Evolutionary conservation across 30 jellyfish, hydroid and myxozoan genomes (phyloP).

Genomic region (Aurelia sp.): DNA sequence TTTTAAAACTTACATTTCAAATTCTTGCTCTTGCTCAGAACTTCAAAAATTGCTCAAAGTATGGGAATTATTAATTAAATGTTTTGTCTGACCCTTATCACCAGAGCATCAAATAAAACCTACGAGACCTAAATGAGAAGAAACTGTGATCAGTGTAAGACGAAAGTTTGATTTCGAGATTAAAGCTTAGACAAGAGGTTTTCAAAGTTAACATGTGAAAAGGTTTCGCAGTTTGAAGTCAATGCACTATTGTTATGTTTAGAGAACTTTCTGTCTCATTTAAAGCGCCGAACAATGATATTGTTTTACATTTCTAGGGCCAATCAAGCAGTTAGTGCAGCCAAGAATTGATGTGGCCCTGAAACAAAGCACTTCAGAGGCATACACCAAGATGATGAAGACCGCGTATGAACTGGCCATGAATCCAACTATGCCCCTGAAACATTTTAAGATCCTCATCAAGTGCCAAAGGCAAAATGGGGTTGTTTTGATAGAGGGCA

Average conservation of each 20-base stretch:
- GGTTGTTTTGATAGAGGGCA: constrained; percentile 55
- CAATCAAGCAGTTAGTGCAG: background rate
- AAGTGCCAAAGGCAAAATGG: constrained; percentile 77
- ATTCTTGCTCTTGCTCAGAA: too few relatives aligned
- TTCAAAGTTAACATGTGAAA: background rate
- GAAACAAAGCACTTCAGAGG: constrained; percentile 33
- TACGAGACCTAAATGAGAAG: too few relatives aligned
- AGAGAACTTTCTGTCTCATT: too few relatives aligned
- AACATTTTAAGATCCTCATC: constrained; percentile 35
- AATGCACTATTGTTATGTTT: background rate
- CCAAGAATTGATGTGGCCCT: constrained; percentile 13
- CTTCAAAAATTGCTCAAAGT: too few relatives aligned
- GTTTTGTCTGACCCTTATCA: too few relatives aligned
- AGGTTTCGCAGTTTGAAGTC: background rate
- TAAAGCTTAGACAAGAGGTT: too few relatives aligned
- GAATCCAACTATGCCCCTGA: constrained; percentile 43
- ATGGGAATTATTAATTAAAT: too few relatives aligned
- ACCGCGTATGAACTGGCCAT: constrained; percentile 56
- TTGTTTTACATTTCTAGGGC: background rate
- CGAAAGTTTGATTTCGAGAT: too few relatives aligned
- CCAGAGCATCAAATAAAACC: too few relatives aligned
- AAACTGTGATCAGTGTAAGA: too few relatives aligned
- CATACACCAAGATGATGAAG: constrained; percentile 26
- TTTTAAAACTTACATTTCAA: too few relatives aligned
- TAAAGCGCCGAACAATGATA: background rate